Conservation (phyloP, 2,888 invertebrate species). For the Eupithecia subfuscata region DNA sequence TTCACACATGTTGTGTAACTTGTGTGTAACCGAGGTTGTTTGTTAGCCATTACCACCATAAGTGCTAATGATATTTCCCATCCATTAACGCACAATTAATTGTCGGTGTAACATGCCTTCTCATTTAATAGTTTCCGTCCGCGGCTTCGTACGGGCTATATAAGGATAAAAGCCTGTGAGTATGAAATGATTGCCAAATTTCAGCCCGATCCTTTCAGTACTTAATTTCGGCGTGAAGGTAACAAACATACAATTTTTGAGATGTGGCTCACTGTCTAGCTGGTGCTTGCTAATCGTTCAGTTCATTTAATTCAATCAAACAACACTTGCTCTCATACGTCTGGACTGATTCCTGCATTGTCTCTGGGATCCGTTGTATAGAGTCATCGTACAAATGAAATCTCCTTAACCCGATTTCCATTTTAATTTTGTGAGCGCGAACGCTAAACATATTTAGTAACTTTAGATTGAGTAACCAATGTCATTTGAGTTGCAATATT, state of each 20-base stretch:
- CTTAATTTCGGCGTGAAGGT: neutral
- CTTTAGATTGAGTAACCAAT: neutral
- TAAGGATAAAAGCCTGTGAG: neutral
- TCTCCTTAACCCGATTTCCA: neutral
- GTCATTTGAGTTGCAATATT: neutral
- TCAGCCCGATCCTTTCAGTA: neutral
- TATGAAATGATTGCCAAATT: neutral
- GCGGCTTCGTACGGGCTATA: neutral
- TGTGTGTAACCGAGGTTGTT: slow-evolving; percentile 18
- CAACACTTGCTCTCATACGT: neutral
- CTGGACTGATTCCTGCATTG: neutral
- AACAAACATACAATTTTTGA: neutral
- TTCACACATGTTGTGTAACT: slow-evolving; percentile 25
- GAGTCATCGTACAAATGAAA: neutral
- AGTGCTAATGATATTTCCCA: slow-evolving; percentile 31
- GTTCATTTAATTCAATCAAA: slow-evolving; percentile 5
- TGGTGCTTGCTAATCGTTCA: neutral
- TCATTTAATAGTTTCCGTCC: neutral
- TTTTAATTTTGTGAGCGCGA: neutral
- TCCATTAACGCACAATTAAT: slow-evolving; percentile 22
- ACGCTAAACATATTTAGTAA: neutral
- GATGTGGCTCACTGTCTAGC: neutral
- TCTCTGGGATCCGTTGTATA: neutral
- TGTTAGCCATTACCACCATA: slow-evolving; percentile 18
- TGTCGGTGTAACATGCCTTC: slow-evolving; percentile 9